A percentile compares a stretch with the other conserved stretches of the same genome.
Evolutionary conservation across 2,888 invertebrate genomes (phyloP).

Genomic region (Iphiclides podalirius): DNA sequence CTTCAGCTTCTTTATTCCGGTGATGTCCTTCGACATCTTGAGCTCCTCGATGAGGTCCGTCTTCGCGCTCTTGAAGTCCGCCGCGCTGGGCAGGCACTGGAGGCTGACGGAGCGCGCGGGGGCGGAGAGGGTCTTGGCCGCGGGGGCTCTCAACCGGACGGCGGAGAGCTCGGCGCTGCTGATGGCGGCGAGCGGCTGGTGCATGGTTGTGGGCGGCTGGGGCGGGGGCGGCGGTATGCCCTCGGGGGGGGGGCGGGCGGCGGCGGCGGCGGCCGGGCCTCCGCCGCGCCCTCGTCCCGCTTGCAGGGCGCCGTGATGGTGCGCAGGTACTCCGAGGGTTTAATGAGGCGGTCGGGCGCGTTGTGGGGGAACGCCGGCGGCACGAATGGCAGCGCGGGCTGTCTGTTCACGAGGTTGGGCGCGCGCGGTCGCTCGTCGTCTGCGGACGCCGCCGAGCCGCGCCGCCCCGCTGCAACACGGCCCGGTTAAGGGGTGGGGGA

Average conservation of each 20-base stretch:
- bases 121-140: slow-evolving; percentile 92
- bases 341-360: slow-evolving; percentile 91
- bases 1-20: slow-evolving; percentile 95
- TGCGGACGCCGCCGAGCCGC: slow-evolving; percentile 64
- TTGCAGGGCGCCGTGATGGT: slow-evolving; percentile 86
- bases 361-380: slow-evolving; percentile 93
- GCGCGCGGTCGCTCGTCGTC: slow-evolving; percentile 78
- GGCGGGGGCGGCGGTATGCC: slow-evolving; percentile 60
- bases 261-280: slow-evolving; percentile 82
- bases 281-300: slow-evolving; percentile 73
- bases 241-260: slow-evolving; percentile 68
- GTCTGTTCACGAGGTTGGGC: slow-evolving; percentile 89
- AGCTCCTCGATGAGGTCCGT: slow-evolving; percentile 94
- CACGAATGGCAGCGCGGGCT: slow-evolving; percentile 92
- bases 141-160: slow-evolving; percentile 87
- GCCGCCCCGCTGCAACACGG: slow-evolving; percentile 66
- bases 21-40: slow-evolving; percentile 94
- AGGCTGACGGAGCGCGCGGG: slow-evolving; percentile 87
- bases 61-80: slow-evolving; percentile 86
- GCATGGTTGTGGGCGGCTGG: slow-evolving; percentile 54
- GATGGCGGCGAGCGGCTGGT: slow-evolving; percentile 91
- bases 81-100: slow-evolving; percentile 83
- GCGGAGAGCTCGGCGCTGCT: slow-evolving; percentile 93
- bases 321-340: slow-evolving; percentile 94
- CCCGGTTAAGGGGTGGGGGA: slow-evolving; percentile 37